Percentiles rank a stretch among this genome's conserved stretches.
Evolutionary conservation across 2,888 invertebrate species (phyloP).

Genomic region (Chouioia cunea): DNA sequence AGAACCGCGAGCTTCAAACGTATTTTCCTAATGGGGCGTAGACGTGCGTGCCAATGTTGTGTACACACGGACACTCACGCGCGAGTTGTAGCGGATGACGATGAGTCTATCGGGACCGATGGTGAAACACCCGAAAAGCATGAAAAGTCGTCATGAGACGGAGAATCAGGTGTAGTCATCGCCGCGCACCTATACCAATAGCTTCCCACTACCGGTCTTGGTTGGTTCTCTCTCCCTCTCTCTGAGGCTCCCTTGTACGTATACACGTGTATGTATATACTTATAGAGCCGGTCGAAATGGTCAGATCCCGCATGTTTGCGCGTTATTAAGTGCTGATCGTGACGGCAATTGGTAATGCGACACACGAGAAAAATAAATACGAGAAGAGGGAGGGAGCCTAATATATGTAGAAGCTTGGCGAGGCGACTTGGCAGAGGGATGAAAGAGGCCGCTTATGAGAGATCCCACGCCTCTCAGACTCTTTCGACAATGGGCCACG

Average conservation of each 20-base stretch:
- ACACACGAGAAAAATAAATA: slow-evolving; percentile 49
- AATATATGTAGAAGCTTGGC: slow-evolving; percentile 12
- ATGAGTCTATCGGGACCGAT: too few species aligned
- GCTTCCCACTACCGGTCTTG: slow-evolving; percentile 8
- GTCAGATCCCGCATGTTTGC: slow-evolving; percentile 9
- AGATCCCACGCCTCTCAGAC: slow-evolving; percentile 64
- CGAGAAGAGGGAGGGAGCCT: slow-evolving; percentile 43
- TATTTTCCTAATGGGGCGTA: too few species aligned
- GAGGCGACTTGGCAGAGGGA: slow-evolving; percentile 57
- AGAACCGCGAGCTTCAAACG: too few species aligned
- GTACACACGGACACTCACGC: too few species aligned
- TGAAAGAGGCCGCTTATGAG: slow-evolving; percentile 63
- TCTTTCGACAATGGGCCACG: slow-evolving; percentile 60
- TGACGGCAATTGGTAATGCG: slow-evolving; percentile 51
- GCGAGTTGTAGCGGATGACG: too few species aligned
- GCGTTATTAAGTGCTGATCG: not conserved
- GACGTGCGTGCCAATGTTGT: too few species aligned
- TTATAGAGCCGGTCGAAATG: slow-evolving; percentile 18
- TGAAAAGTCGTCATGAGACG: too few species aligned
- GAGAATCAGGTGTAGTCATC: too few species aligned
- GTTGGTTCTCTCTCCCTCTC: not conserved
- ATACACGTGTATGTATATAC: too few species aligned
- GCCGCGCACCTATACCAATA: too few species aligned
- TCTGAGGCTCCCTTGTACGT: slow-evolving; percentile 21
- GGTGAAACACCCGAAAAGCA: too few species aligned